Evolutionary conservation across 2,888 invertebrate species (phyloP).

Genomic region (Calliphora vomitoria): DNA sequence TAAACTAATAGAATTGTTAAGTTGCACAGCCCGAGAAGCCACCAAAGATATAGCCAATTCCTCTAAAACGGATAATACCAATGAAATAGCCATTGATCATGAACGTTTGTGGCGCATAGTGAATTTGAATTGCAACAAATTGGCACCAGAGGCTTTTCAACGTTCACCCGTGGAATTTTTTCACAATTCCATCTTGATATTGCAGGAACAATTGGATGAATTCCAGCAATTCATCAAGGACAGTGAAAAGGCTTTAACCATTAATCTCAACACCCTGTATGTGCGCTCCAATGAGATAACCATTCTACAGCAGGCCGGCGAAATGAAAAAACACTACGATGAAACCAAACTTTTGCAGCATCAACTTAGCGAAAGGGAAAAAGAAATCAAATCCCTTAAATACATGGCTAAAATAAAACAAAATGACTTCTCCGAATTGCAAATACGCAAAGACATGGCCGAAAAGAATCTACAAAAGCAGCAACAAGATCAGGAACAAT

Average conservation of each 20-base stretch:
- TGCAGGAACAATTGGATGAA: conserved; percentile 86
- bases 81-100: conserved; percentile 86
- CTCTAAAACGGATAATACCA: conserved; percentile 84
- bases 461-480: conserved; percentile 92
- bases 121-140: conserved; percentile 82
- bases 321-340: conserved; percentile 95
- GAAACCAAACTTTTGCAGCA: conserved; percentile 94
- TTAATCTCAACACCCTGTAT: conserved; percentile 83
- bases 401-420: conserved; percentile 95
- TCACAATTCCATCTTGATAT: conserved; percentile 80
- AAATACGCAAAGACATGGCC: conserved; percentile 94
- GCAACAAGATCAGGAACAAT: conserved; percentile 81
- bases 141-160: conserved; percentile 86
- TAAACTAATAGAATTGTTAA: conserved; percentile 86
- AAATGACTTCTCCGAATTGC: conserved; percentile 96
- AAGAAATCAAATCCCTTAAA: conserved; percentile 94
- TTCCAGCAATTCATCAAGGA: conserved; percentile 91
- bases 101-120: conserved; percentile 90
- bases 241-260: conserved; percentile 90
- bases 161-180: conserved; percentile 86
- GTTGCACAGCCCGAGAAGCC: conserved; percentile 87
- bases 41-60: conserved; percentile 85
- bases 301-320: conserved; percentile 91
- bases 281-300: conserved; percentile 88
- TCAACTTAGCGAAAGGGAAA: conserved; percentile 95